Evolutionary conservation across 2,113 vertebrate species (phyloP).

Genomic region (Xiphias gladius): DNA sequence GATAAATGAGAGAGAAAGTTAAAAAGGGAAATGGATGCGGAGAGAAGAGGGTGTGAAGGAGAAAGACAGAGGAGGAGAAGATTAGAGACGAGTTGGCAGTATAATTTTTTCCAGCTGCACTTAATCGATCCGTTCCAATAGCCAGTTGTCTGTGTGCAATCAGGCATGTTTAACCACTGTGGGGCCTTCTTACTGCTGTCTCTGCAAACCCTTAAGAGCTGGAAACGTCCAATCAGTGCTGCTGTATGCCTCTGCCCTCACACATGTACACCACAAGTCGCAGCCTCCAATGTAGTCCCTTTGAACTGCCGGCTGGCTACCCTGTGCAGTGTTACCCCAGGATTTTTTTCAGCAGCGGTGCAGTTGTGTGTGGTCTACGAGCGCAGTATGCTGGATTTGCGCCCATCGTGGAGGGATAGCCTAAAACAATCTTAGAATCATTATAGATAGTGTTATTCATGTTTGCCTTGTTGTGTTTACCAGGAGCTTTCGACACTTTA

Average conservation of each 20-base stretch:
- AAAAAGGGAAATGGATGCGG: constrained; percentile 3
- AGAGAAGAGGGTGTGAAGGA: constrained; percentile 33
- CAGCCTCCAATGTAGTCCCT: neutral
- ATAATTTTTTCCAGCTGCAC: constrained; percentile 67
- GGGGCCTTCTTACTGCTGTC: neutral
- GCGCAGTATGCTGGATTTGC: neutral
- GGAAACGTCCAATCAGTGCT: constrained; percentile 37
- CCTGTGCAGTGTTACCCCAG: neutral
- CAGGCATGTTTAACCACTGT: constrained; percentile 35
- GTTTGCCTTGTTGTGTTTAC: neutral
- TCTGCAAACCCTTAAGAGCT: constrained; percentile 12
- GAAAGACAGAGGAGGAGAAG: constrained; percentile 1
- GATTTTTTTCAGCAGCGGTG: neutral
- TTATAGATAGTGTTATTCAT: neutral
- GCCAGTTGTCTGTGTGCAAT: constrained; percentile 44
- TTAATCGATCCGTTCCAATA: constrained; percentile 62
- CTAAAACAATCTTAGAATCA: neutral
- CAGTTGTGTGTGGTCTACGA: neutral
- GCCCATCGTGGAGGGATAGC: neutral
- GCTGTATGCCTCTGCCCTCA: neutral
- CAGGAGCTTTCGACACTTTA: neutral
- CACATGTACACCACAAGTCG: neutral
- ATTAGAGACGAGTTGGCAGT: constrained; percentile 19
- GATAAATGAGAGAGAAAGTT: neutral
- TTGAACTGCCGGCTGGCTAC: neutral